phyloP scores from a whole-genome alignment of 1,140 invertebrate genomes.

The Laupala kohalensis region DNA sequence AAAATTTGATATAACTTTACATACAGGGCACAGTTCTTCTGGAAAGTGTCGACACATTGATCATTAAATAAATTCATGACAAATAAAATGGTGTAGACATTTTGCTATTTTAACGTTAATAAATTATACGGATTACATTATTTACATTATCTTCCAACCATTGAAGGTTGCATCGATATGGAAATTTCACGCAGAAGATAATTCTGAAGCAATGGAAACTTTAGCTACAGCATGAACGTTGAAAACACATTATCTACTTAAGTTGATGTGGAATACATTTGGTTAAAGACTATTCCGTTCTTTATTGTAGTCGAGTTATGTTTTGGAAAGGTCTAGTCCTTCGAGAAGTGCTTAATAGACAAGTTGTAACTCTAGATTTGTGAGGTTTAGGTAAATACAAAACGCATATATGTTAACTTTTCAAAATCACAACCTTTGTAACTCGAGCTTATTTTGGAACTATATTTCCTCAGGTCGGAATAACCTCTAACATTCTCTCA shows the following conservation, averaged over 20 bases:
- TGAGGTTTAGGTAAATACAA: too few species aligned
- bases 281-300: neutral
- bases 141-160: neutral
- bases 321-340: neutral
- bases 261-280: neutral
- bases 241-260: neutral
- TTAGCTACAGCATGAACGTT: neutral
- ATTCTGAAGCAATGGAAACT: neutral
- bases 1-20: neutral
- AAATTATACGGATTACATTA: neutral
- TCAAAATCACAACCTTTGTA: neutral
- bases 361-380: too few species aligned
- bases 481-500: neutral
- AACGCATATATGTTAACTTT: neutral
- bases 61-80: neutral
- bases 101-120: neutral
- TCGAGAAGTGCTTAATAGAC: too few species aligned
- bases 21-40: neutral
- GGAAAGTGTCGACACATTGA: neutral
- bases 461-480: neutral
- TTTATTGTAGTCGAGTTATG: neutral
- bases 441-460: neutral
- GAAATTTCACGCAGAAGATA: neutral
- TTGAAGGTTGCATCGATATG: neutral
- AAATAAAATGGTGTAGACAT: neutral